phyloP scores from a whole-genome alignment of 1,140 invertebrate species.

The Latrodectus geometricus region DNA sequence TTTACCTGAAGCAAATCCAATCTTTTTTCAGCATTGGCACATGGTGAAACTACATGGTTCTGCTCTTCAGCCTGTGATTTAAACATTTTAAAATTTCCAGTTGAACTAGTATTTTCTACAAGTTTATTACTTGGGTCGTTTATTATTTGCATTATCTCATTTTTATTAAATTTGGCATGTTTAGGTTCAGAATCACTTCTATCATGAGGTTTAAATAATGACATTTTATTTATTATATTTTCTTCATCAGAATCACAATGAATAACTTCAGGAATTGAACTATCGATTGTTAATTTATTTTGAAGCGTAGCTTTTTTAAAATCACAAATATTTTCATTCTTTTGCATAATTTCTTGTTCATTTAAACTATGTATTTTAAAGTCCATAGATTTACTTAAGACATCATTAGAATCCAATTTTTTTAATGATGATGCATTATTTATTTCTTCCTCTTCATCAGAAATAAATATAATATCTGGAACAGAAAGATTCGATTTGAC shows the following conservation, averaged over 20 bases:
- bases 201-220: neutral
- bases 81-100: neutral
- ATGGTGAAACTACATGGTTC: too few relatives aligned
- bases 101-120: neutral
- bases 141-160: neutral
- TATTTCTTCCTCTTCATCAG: slow-evolving; percentile 3
- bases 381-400: too few relatives aligned
- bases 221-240: neutral
- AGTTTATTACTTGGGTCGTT: neutral
- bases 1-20: too few relatives aligned
- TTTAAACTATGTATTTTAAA: too few relatives aligned
- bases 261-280: neutral
- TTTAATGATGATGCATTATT: neutral
- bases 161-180: neutral
- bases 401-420: too few relatives aligned
- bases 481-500: too few relatives aligned
- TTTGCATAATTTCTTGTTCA: too few relatives aligned
- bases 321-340: neutral
- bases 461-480: slow-evolving; percentile 6
- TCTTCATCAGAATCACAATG: neutral
- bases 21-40: too few relatives aligned
- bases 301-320: neutral
- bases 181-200: neutral
- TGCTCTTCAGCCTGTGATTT: too few relatives aligned
- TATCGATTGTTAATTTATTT: neutral